Evolutionary conservation across 2,797 vertebrate genomes (phyloP), one percentile per base, ranked within the genome.

Genomic region (Sebastes jordani): DNA sequence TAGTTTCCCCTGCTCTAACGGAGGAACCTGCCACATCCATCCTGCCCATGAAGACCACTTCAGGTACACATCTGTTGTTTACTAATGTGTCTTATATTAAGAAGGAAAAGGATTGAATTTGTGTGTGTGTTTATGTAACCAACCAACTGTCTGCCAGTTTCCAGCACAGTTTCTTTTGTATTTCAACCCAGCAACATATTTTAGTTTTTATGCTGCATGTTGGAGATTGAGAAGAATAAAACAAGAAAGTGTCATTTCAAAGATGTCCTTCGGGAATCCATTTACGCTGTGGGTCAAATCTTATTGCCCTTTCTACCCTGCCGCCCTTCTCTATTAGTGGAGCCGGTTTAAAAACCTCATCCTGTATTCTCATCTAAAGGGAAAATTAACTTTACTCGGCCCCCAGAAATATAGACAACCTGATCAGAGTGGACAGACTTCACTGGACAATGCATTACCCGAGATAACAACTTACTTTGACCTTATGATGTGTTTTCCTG

Each of bases 1-100:
- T 84, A 98, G 97, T 89, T 97, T 96, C 82, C 98, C 98, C 2
- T 99, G 98, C 84, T 88, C 92, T 73, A 98, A 98, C 1, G 97
- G 97, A 92, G 98, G 96, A 73, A 99, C 98, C 58, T 99, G 98
- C 90, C 98, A 98, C 89, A 94, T 98, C 70, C 96, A 94, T 0
- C 95, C 97, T 2, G 93, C 93, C 82, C 95, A 92, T 67, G 96
- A 96, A 76, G 97, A 97, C 59, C 96, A 97, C 79, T 99, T 97
- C 96, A 99, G 97, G 98, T 99, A 90, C 54, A 55, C 13, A 68
- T 46, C 27, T 52, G 0, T 22, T 38, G 11, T 46, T 42, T 18
- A 64, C 23, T 10, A 34, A n/a, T 11, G 4, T 18, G 14, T 54
- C 13, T 14, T 30, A 3, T 20, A 96, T 72, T 2, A 30, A 29